These are phyloP conservation scores for Mnemiopsis leidyi DNA, from an alignment of 37 sponge, comb jelly and placozoan species.

Conservation along the genomic window DNA sequence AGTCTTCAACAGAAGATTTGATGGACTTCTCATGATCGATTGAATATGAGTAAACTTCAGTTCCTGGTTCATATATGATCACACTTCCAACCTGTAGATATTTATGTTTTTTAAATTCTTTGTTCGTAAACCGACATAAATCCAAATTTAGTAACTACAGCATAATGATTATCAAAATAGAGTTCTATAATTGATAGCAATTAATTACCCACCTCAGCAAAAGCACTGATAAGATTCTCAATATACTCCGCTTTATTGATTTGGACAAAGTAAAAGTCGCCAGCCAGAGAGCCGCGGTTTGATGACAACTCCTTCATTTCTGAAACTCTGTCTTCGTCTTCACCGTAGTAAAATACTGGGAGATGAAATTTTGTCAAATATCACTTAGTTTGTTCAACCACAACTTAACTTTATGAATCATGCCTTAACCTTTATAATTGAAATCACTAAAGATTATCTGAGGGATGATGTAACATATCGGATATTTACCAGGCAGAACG, in stretches of 20 bases:
- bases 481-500: too few relatives aligned
- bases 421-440: too few relatives aligned
- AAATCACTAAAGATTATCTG: too few relatives aligned
- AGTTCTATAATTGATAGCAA: too few relatives aligned
- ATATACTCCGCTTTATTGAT: conserved; percentile 46
- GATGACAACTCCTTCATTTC: conserved; percentile 15
- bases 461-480: too few relatives aligned
- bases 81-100: conserved; percentile 23
- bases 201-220: conserved; percentile 22
- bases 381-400: too few relatives aligned
- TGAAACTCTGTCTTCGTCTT: not conserved
- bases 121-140: not conserved
- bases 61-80: conserved; percentile 8
- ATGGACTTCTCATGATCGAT: not conserved
- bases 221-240: conserved; percentile 45
- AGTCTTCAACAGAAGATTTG: not conserved
- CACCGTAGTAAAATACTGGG: conserved; percentile 44
- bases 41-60: conserved; percentile 22
- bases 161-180: too few relatives aligned
- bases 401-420: too few relatives aligned
- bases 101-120: too few relatives aligned
- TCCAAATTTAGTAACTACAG: not conserved
- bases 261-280: conserved; percentile 5
- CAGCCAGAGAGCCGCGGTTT: not conserved
- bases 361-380: not conserved